Base-by-base conservation (phyloP, 2,888 invertebrate species). In the Drepanosiphum platanoidis region DNA sequence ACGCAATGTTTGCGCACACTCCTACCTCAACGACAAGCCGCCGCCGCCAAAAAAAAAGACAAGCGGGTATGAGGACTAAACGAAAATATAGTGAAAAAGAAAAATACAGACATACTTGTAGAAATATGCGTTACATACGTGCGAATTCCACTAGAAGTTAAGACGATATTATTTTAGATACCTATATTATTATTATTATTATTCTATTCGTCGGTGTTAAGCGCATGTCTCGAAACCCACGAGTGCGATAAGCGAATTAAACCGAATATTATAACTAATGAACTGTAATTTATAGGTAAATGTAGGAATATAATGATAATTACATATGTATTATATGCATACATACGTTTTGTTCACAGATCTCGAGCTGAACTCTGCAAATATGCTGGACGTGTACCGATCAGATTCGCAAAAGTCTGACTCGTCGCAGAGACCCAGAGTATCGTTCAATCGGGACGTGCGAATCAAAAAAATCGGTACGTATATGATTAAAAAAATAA, bases 401-500 rank as follows among this genome's bases (percentile, higher is more conserved):
- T 91, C 91, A 89, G 91, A 92, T 88, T 92, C 92, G 87, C 91
- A 90, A 88, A 88, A 90, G 88, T 90, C 91, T 87, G 90, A 91
- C 88, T 88, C 89, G 84, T 90, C 90, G 71, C 79, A 89, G 88
- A 89, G 89, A 90, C 94, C 92, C 88, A 92, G 93, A 89, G 96
- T 96, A 89, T 96, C 95, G 90, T 96, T 96, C 92, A 95, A 96
- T 92, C 93, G 95, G 91, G 95, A 95, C 92, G 95, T 96, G 89
- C 95, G 95, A 92, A 94, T 96, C 90, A 96, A 96, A 91, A 92
- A 95, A 92, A 95, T 95, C 91, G 95, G 95, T 88, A 86, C 86
- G 86, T 86, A 36, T 1, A 15, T 36, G 7, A 3, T 58, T n/a
- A 58, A 58, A n/a, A 58, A n/a, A n/a, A 2, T n/a, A n/a, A 4